These are phyloP conservation scores for Blastomussa wellsi DNA, from an alignment of 92 coral and sea anemone species.

Conservation along the genomic window DNA sequence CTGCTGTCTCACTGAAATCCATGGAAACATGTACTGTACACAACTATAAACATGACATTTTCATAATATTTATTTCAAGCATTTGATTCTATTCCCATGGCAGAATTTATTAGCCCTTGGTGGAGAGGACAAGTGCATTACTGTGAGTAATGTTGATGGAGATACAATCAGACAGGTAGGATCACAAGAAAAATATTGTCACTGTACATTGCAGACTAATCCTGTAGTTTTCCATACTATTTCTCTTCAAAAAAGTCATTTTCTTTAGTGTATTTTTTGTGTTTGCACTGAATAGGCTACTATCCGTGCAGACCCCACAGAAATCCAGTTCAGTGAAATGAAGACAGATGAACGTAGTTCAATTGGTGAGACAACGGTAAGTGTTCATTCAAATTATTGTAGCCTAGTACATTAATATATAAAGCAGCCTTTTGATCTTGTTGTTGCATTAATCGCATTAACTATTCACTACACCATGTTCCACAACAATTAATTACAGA, in stretches of 20 bases:
- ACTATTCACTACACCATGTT: no score
- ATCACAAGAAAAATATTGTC: neutral
- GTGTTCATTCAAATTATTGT: neutral
- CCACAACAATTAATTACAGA: no score
- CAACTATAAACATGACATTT: neutral
- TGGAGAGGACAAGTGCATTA: slow-evolving; percentile 94
- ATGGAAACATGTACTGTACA: neutral
- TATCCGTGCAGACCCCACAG: slow-evolving; percentile 88
- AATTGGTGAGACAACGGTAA: slow-evolving; percentile 92
- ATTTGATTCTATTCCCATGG: neutral
- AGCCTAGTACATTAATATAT: no score
- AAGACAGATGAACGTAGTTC: slow-evolving; percentile 98
- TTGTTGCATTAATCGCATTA: no score
- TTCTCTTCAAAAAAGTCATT: no score
- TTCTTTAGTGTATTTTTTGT: neutral
- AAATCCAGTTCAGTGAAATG: slow-evolving; percentile 98
- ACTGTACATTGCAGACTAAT: no score
- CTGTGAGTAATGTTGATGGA: slow-evolving; percentile 95
- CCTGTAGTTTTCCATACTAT: no score
- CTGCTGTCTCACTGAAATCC: neutral
- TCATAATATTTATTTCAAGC: neutral
- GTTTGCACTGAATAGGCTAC: slow-evolving; percentile 63
- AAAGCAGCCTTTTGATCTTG: no score
- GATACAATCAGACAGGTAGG: slow-evolving; percentile 95
- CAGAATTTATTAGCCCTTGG: slow-evolving; percentile 98